Base-by-base conservation (phyloP, 2,888 invertebrate species). In the Clivina fossor region DNA sequence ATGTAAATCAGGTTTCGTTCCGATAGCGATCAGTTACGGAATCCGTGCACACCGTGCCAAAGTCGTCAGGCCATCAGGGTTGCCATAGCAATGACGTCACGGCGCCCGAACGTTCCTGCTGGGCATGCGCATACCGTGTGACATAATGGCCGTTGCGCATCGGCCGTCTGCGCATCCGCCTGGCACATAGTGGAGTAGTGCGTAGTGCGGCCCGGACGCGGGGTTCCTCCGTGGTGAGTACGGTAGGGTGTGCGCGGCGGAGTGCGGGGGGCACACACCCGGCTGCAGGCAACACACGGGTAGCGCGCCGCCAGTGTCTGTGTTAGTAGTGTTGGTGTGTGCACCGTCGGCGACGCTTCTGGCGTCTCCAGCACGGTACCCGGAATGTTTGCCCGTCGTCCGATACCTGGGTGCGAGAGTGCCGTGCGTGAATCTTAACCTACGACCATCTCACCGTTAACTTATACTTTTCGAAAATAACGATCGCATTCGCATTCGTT, bases 11-110 rank as follows among this genome's bases (percentile, higher is more conserved):
- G n/a, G n/a, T n/a, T n/a, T n/a, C n/a, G n/a, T n/a, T n/a, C n/a
- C n/a, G n/a, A n/a, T n/a, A n/a, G n/a, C n/a, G n/a, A n/a, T 3
- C 13, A 9, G 37, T 16, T 15, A 9, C 18, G 16, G 11, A 16
- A 13, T 37, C 11, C 37, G 37, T 37, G 7, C 15, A 7, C 37
- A 11, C 16, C 33, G 33, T 33, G n/a, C 7, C 33, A 15, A 7
- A 11, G 33, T 15, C 33, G 9, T 11, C 33, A 11, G 4, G 15
- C 37, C 16, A 11, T 37, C 37, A n/a, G n/a, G n/a, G 37, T 37
- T 37, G 13, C 37, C 37, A 37, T 37, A 18, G 18, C 37, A 37
- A 11, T 37, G 19, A 37, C 37, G 37, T 37, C 37, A 37, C 37
- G 18, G 37, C 37, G 16, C 4, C 37, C 37, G 9, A 4, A 18